Evolutionary conservation across 1,140 invertebrate species (phyloP), one percentile per base, ranked within the genome.

Genomic region (Scaptomyza pallida): DNA sequence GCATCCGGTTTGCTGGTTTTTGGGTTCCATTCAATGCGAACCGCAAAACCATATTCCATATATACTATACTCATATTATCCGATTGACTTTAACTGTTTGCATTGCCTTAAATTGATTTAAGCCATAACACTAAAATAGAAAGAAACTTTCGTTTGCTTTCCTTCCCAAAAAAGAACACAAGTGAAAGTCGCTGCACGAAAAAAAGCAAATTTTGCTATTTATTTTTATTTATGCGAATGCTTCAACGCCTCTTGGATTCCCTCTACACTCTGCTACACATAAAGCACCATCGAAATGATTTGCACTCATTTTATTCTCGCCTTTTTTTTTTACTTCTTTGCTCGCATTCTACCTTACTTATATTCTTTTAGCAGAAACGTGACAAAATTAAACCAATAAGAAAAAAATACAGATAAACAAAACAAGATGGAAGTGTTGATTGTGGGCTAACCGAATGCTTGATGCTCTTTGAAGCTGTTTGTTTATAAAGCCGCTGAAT

Each of bases 191-290:
- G 56, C 55, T 70, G 77, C 81, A 63, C 37, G 48, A 85, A 86
- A 85, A 86, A 86, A 74, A 73, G 56, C 70, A 85, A 86, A 85
- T 85, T 85, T 86, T 77, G 80, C 80, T 86, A 85, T 74, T 85
- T 85, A 85, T 73, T 67, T 80, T 63, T 71, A 75, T 75, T 62
- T 47, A 67, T 67, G 63, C 17, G 54, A 64, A 35, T 16, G 43
- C 33, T 37, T 35, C 16, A 35, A 37, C 13, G 21, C 26, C 41
- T 10, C n/a, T 23, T n/a, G n/a, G n/a, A n/a, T n/a, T 3, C 9
- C 26, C 15, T 16, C 16, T 35, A 21, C n/a, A n/a, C 3, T n/a
- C 23, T 40, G 16, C 12, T 15, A 1, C 33, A 41, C 35, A 57
- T 59, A 67, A 63, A 40, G 30, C 63, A 43, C 43, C 70, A 61